A percentile compares a stretch with the other conserved stretches of the same genome.
Conservation (phyloP, 2,113 vertebrate species). For the Baryphthengus martii region DNA sequence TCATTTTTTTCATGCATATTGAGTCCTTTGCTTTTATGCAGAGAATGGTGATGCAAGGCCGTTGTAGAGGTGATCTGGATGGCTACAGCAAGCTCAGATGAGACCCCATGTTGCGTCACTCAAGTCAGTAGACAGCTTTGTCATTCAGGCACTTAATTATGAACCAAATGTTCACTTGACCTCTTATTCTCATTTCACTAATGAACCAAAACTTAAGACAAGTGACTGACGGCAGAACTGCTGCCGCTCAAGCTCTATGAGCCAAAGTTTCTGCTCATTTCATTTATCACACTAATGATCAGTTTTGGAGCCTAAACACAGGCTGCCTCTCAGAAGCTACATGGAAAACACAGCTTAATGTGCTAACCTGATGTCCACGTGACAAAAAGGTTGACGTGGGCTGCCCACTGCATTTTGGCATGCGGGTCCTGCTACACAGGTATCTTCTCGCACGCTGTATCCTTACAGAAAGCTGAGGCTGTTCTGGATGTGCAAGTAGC, state of each 20-base stretch:
- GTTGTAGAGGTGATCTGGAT: neutral
- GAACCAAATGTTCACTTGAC: neutral
- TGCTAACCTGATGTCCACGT: neutral
- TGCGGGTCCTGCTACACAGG: neutral
- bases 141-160: conserved; percentile 23
- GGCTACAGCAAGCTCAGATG: neutral
- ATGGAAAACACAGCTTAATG: neutral
- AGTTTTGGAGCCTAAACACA: neutral
- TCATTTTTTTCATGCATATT: neutral
- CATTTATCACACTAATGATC: conserved; percentile 44
- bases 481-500: neutral
- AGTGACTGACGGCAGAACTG: conserved; percentile 3
- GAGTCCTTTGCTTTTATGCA: neutral
- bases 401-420: neutral
- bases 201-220: conserved; percentile 21
- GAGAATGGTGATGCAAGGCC: neutral
- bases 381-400: neutral
- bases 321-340: neutral
- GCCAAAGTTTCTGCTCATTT: conserved; percentile 35
- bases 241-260: neutral
- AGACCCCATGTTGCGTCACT: neutral
- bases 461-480: neutral
- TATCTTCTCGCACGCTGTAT: neutral
- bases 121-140: neutral
- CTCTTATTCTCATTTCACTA: conserved; percentile 25